Percentiles rank a stretch among this genome's conserved stretches.
Evolutionary conservation across 2,888 invertebrate species (phyloP).

Genomic region (Aporophyla nigra): DNA sequence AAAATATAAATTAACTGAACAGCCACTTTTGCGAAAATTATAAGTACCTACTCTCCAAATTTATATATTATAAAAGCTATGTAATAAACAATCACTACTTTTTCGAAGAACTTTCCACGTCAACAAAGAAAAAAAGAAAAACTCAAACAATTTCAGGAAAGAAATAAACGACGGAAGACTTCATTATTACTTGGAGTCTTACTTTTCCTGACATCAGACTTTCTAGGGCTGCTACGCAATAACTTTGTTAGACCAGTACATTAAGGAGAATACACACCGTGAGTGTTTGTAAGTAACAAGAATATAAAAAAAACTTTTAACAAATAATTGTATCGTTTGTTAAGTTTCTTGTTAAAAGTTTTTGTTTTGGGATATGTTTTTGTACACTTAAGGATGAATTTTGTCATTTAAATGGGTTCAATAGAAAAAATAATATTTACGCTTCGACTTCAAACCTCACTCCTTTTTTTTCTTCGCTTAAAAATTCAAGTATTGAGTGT

Average conservation of each 20-base stretch:
- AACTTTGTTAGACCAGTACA: not conserved
- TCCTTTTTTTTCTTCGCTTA: too few relatives aligned
- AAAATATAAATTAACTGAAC: not conserved
- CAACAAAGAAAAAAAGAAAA: slow-evolving; percentile 4
- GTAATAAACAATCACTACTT: slow-evolving; percentile 13
- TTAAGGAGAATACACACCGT: not conserved
- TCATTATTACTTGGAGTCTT: slow-evolving; percentile 32
- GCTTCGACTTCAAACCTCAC: too few relatives aligned
- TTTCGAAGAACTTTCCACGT: not conserved
- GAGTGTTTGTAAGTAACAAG: not conserved
- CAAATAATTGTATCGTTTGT: too few relatives aligned
- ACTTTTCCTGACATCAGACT: slow-evolving; percentile 3
- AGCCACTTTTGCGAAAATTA: not conserved
- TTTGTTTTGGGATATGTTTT: too few relatives aligned
- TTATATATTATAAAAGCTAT: not conserved
- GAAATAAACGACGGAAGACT: slow-evolving; percentile 7
- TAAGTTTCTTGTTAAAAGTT: too few relatives aligned
- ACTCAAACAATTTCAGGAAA: slow-evolving; percentile 9
- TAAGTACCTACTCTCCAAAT: not conserved
- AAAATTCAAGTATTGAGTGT: too few relatives aligned
- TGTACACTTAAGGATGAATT: too few relatives aligned
- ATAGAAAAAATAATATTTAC: too few relatives aligned
- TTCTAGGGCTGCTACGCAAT: slow-evolving; percentile 14
- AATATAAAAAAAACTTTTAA: too few relatives aligned
- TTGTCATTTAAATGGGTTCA: too few relatives aligned